Conservation (phyloP, 37 sponge, comb jelly and placozoan genomes). For the Oopsacas minuta region DNA sequence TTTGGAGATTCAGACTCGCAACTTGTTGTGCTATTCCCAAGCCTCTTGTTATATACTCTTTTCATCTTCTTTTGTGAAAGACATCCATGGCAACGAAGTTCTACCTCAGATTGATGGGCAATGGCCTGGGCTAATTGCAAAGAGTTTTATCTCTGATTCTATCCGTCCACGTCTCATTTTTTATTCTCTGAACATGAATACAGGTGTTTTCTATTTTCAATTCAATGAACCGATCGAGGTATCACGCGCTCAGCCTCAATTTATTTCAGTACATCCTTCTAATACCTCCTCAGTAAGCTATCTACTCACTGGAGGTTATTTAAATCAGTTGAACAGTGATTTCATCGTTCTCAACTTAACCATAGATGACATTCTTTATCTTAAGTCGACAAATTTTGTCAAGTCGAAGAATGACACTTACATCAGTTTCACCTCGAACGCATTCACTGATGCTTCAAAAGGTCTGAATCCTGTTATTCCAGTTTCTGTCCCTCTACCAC, state of each 20-base stretch:
- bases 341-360: constrained; percentile 34
- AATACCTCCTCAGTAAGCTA: constrained; percentile 34
- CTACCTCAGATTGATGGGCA: constrained; percentile 16
- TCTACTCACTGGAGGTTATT: constrained; percentile 57
- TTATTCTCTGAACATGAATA: constrained; percentile 38
- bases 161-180: constrained; percentile 27
- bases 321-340: constrained; percentile 25
- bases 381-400: constrained; percentile 40
- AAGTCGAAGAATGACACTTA: constrained; percentile 36
- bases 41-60: constrained; percentile 69
- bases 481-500: constrained; percentile 25
- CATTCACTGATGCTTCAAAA: constrained; percentile 43
- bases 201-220: constrained; percentile 36
- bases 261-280: constrained; percentile 41
- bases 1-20: constrained; percentile 41
- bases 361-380: constrained; percentile 33
- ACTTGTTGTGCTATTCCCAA: constrained; percentile 38
- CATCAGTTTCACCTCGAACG: constrained; percentile 33
- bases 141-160: constrained; percentile 39
- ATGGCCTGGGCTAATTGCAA: constrained; percentile 54
- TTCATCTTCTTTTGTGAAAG: constrained; percentile 37
- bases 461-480: constrained; percentile 32
- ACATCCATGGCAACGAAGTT: constrained; percentile 39
- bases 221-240: constrained; percentile 71
- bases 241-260: constrained; percentile 28